Conservation (phyloP, 2,113 vertebrate genomes). For the Lichenostomus cassidix region DNA sequence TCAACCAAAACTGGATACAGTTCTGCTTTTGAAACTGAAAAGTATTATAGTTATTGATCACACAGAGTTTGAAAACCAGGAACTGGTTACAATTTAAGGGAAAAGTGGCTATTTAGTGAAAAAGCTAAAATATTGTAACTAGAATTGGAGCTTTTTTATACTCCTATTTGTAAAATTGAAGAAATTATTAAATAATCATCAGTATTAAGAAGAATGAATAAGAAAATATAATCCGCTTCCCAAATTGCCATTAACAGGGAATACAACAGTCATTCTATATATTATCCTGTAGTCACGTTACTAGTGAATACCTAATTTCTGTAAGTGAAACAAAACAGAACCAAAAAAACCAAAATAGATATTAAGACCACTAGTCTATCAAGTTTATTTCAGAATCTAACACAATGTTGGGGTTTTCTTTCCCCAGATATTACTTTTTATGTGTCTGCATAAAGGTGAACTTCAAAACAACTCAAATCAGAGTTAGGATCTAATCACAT, state of each 20-base stretch:
- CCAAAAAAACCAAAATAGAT: not conserved
- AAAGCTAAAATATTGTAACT: not conserved
- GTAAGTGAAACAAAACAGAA: not conserved
- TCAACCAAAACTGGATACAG: not conserved
- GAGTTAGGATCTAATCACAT: not conserved
- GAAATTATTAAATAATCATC: not conserved
- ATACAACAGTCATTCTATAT: not conserved
- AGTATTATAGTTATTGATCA: not conserved
- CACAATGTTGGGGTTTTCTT: not conserved
- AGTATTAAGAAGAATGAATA: not conserved
- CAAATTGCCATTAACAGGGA: not conserved
- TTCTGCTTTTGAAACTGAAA: not conserved
- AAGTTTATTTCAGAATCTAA: not conserved
- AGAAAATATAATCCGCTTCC: not conserved
- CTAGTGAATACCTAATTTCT: not conserved
- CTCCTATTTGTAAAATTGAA: not conserved
- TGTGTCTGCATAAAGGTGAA: not conserved
- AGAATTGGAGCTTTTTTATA: not conserved
- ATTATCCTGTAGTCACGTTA: not conserved
- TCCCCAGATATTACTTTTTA: not conserved
- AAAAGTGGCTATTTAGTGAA: not conserved
- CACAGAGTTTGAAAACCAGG: not conserved
- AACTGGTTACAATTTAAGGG: not conserved
- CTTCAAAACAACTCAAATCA: not conserved
- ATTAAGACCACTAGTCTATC: not conserved